Base-by-base conservation (phyloP, 2,113 vertebrate species). In the Sinocyclocheilus grahami region DNA sequence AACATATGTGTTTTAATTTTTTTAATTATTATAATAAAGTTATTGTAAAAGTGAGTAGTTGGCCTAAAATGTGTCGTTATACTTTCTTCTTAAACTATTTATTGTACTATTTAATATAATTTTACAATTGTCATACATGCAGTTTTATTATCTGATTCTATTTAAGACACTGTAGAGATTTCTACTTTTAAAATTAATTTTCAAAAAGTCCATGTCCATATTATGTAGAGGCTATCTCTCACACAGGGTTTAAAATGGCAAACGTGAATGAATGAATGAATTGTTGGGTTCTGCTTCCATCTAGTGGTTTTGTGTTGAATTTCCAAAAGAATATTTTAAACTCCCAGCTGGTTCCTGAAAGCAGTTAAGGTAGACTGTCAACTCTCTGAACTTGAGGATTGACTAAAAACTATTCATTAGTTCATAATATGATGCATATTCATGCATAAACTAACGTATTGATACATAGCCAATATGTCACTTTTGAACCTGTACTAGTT, bases 291-390 rank as follows among this genome's bases (percentile, higher is more conserved):
- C 37, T 80, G 20, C 37, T 42, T 58, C 78, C 20, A n/a, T 80
- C 78, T 80, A 22, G 20, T 63, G 78, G 78, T 10, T 24, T 24
- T 42, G 12, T 16, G 37, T 63, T 13, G 37, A 80, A 46, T 22
- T 18, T 63, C 11, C 13, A 63, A 7, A 63, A 2, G 12, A 1
- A n/a, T 9, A 13, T 18, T 16, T 76, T 51, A 63, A 63, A 63
- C 22, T 10, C 27, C 4, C 14, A 78, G 16, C 27, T 16, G 27
- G 65, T 69, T 27, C 3, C 22, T 16, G 24, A 16, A 24, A 8
- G 4, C 6, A 51, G 5, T 82, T 82, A 82, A 82, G 79, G 79
- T 82, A 14, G 79, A 67, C 79, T 67, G n/a, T 16, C 39, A 65
- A 82, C 60, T 67, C 27, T 60, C 53, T 37, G 12, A 5, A 9